phyloP scores from a whole-genome alignment of 2,888 invertebrate genomes.

The Opisthograptis luteolata region DNA sequence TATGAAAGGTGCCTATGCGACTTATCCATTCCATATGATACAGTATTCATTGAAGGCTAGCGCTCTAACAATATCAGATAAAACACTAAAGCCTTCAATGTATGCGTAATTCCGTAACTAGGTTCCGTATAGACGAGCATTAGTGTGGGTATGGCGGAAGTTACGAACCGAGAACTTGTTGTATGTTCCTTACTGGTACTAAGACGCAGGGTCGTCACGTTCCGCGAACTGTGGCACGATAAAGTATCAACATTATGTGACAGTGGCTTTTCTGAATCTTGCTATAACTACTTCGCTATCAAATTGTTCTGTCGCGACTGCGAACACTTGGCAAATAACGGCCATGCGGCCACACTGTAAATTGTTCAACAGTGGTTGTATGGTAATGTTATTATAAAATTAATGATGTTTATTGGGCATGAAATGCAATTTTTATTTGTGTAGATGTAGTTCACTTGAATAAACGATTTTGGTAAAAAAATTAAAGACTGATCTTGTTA shows the following conservation, averaged over 20 bases:
- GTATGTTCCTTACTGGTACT: conserved; percentile 12
- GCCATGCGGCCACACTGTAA: conserved; percentile 27
- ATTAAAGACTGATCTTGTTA: too few relatives aligned
- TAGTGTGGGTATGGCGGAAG: too few relatives aligned
- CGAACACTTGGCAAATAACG: conserved; percentile 42
- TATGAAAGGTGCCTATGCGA: too few relatives aligned
- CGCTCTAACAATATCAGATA: too few relatives aligned
- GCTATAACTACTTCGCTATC: conserved; percentile 50
- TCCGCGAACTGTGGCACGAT: conserved; percentile 51
- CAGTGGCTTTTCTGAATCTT: conserved; percentile 57
- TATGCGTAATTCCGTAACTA: too few relatives aligned
- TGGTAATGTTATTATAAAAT: conserved; percentile 33
- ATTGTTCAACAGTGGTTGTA: conserved; percentile 38
- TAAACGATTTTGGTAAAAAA: neutral
- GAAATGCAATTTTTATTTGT: conserved; percentile 15
- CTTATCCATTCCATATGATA: too few relatives aligned
- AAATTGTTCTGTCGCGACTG: conserved; percentile 43
- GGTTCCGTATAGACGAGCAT: neutral
- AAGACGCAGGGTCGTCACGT: conserved; percentile 22
- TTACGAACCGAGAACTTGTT: too few relatives aligned
- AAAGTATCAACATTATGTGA: conserved; percentile 67
- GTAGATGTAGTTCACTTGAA: conserved; percentile 2
- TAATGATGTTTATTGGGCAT: conserved; percentile 20
- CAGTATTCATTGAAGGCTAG: too few relatives aligned
- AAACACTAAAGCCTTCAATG: too few relatives aligned